A percentile compares a stretch with the other conserved stretches of the same genome.
phyloP scores from a whole-genome alignment of 1,140 invertebrate species.

The Drosophila lowei region DNA sequence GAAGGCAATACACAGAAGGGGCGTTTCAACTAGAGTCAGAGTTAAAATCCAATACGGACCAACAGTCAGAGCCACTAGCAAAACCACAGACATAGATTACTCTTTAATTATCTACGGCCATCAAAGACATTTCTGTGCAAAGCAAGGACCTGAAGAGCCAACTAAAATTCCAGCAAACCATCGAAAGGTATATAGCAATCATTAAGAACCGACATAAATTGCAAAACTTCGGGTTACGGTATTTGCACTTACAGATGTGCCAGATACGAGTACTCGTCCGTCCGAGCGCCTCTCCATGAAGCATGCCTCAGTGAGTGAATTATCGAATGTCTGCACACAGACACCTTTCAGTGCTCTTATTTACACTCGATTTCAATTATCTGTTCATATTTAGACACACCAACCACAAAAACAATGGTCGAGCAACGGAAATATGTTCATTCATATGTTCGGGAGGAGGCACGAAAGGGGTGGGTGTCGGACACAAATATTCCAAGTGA shows the following conservation, averaged over 20 bases:
- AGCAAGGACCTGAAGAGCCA: too few relatives aligned
- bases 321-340: not conserved
- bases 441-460: conserved; percentile 19
- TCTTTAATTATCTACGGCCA: conserved; percentile 21
- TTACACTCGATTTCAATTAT: conserved; percentile 76
- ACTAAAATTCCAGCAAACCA: not conserved
- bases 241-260: not conserved
- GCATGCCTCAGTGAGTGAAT: too few relatives aligned
- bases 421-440: conserved; percentile 41
- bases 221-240: conserved; percentile 29
- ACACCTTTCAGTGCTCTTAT: conserved; percentile 45
- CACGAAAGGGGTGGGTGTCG: conserved; percentile 4
- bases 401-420: conserved; percentile 29
- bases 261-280: too few relatives aligned
- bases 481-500: conserved; percentile 42
- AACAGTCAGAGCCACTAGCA: too few relatives aligned
- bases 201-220: conserved; percentile 17
- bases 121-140: conserved; percentile 4
- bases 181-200: conserved; percentile 22
- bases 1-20: not conserved
- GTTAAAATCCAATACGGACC: too few relatives aligned
- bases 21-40: conserved; percentile 1
- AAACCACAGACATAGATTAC: not conserved
- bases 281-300: too few relatives aligned
- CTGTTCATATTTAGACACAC: conserved; percentile 62